Evolutionary conservation across 1,140 invertebrate genomes (phyloP), one percentile per base, ranked within the genome.

Genomic region (Forficula auricularia): DNA sequence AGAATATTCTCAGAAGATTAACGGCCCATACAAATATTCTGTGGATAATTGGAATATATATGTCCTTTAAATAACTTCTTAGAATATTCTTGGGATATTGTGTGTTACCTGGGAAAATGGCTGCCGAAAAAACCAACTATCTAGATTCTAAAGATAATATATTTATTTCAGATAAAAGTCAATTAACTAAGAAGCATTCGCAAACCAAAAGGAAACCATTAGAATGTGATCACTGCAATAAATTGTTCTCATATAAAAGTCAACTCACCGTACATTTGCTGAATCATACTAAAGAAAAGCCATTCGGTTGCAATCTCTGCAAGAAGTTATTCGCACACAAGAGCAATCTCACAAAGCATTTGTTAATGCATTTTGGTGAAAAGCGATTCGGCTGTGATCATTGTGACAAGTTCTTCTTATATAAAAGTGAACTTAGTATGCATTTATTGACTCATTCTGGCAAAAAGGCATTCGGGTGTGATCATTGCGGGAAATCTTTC

Each of bases 171-270:
- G n/a, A n/a, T n/a, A n/a, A n/a, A n/a, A n/a, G n/a, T n/a, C n/a
- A n/a, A n/a, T n/a, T n/a, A n/a, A n/a, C n/a, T n/a, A n/a, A n/a
- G n/a, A n/a, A n/a, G n/a, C n/a, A n/a, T n/a, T n/a, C n/a, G n/a
- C n/a, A n/a, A n/a, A n/a, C n/a, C n/a, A n/a, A n/a, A n/a, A n/a
- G n/a, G n/a, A n/a, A n/a, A n/a, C n/a, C n/a, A n/a, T n/a, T n/a
- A n/a, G n/a, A n/a, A 14, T 56, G 54, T 49, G 31, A 39, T 30
- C 42, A 39, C 15, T 54, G 53, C 45, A 47, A 44, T 7, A 47
- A 47, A 33, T 20, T 39, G 2, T 54, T 54, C 40, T 48, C 19
- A 10, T 47, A 39, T 15, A 50, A 40, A 27, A 36, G 33, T 38
- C 45, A 47, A 37, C 40, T 52, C n/a, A 46, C 39, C 30, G 39